phyloP scores from a whole-genome alignment of 2,113 vertebrate species.

The Pygoscelis antarcticus region DNA sequence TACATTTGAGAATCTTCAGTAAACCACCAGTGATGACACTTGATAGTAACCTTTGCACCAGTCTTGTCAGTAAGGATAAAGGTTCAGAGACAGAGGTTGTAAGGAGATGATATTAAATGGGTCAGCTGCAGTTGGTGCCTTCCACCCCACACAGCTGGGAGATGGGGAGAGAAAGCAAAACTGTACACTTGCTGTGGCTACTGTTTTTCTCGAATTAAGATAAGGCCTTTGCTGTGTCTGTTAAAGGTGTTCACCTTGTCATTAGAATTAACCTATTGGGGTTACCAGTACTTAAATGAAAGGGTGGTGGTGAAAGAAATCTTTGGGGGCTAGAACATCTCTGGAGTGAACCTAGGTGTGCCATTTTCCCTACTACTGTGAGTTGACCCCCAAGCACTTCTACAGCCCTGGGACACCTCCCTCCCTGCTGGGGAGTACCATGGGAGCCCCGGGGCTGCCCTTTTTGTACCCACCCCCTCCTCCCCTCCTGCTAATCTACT shows the following conservation, averaged over 20 bases:
- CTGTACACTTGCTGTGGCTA: background rate
- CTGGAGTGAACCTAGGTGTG: background rate
- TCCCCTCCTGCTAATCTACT: background rate
- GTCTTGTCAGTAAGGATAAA: background rate
- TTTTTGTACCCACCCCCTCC: background rate
- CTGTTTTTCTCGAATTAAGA: background rate
- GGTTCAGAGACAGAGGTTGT: background rate
- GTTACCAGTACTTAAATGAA: background rate
- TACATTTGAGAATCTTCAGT: background rate
- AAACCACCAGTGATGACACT: background rate
- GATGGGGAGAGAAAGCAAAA: background rate
- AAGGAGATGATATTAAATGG: background rate
- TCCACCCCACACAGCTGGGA: background rate
- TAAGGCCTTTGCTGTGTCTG: background rate
- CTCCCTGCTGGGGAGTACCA: background rate
- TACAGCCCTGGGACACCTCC: rapidly evolving
- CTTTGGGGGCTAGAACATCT: background rate
- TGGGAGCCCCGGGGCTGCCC: background rate
- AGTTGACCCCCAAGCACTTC: background rate
- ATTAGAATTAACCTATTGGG: background rate
- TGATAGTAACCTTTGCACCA: background rate
- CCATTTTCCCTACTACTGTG: background rate
- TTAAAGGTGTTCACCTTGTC: background rate
- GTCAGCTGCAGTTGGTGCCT: background rate
- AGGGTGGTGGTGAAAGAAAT: background rate